phyloP scores from a whole-genome alignment of 2,113 vertebrate species.

The Eonycteris spelaea region DNA sequence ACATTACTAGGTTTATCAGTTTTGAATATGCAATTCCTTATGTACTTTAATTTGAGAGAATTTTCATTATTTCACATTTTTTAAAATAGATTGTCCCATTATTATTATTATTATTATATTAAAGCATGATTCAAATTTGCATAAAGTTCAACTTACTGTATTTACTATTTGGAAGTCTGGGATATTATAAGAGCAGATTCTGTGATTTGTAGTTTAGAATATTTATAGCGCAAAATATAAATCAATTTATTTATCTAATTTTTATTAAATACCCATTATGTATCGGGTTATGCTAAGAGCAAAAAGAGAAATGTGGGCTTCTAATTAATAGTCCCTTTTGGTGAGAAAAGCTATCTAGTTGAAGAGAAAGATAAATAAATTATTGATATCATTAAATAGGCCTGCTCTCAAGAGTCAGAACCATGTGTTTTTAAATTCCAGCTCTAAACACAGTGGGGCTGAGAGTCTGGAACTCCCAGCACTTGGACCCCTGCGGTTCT shows the following conservation, averaged over 20 bases:
- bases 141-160: background rate
- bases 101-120: background rate
- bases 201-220: background rate
- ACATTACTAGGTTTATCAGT: background rate
- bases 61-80: background rate
- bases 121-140: background rate
- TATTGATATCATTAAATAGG: background rate
- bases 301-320: background rate
- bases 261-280: background rate
- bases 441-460: background rate
- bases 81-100: background rate
- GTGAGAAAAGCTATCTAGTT: background rate
- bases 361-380: background rate
- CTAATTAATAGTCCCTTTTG: background rate
- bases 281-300: background rate
- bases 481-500: too few species aligned
- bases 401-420: background rate
- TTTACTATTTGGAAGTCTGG: background rate
- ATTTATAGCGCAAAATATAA: background rate
- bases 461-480: too few species aligned
- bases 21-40: background rate
- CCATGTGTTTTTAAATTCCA: background rate
- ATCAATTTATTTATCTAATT: background rate
- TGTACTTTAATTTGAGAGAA: background rate
- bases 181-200: background rate